These are phyloP conservation scores for Acomys russatus DNA, from an alignment of 2,797 vertebrate genomes.

Conservation along the genomic window DNA sequence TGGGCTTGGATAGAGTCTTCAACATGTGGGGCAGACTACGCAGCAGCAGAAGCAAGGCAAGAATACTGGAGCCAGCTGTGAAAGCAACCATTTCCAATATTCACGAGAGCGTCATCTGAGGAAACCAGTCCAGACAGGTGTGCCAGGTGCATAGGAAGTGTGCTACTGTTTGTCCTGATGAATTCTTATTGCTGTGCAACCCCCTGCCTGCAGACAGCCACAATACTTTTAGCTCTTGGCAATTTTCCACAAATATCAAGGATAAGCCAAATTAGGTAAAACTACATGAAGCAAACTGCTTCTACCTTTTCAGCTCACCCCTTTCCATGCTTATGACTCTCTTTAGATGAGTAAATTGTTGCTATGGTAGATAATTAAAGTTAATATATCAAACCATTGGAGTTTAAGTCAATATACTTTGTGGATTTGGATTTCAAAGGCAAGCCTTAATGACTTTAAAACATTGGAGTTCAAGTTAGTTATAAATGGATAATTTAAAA, in stretches of 20 bases:
- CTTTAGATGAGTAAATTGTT: conserved; percentile 57
- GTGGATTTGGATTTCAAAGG: conserved; percentile 63
- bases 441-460: conserved; percentile 64
- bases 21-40: neutral
- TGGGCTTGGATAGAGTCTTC: neutral
- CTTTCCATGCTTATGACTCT: neutral
- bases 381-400: conserved; percentile 40
- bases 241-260: conserved; percentile 38
- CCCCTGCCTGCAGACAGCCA: neutral
- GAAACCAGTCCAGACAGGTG: neutral
- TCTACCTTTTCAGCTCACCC: neutral
- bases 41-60: neutral
- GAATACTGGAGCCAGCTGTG: neutral
- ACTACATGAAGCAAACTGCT: conserved; percentile 25
- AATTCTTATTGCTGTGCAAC: neutral
- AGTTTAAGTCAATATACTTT: conserved; percentile 33
- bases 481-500: conserved; percentile 68
- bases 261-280: conserved; percentile 62
- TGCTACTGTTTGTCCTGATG: neutral
- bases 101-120: neutral
- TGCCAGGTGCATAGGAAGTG: neutral
- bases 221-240: conserved; percentile 31
- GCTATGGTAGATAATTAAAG: conserved; percentile 61
- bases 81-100: conserved; percentile 9
- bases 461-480: conserved; percentile 65